These are phyloP conservation scores for Odontamblyopus rebecca DNA, from an alignment of 2,797 vertebrate species.

Conservation along the genomic window DNA sequence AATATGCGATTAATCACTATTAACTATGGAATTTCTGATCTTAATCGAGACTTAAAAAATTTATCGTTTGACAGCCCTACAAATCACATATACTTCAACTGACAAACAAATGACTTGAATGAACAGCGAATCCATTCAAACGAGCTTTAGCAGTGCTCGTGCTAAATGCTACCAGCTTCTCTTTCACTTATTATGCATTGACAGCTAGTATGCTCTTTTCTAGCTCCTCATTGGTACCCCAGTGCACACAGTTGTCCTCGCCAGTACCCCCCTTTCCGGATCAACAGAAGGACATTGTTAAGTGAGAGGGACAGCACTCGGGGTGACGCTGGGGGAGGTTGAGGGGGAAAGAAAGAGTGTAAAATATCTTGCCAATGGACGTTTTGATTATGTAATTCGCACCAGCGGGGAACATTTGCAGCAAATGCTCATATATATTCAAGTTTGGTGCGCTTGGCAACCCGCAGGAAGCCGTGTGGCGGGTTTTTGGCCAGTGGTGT, in stretches of 20 bases:
- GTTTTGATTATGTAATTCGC: slow-evolving; percentile 60
- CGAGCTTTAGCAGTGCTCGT: neutral
- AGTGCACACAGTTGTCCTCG: slow-evolving; percentile 9
- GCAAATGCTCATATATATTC: slow-evolving; percentile 28
- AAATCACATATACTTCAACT: too few species aligned
- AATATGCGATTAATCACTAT: too few species aligned
- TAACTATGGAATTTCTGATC: too few species aligned
- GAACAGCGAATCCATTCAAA: neutral
- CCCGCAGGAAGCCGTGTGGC: slow-evolving; percentile 39
- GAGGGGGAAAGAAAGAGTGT: slow-evolving; percentile 20
- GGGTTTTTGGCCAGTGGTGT: slow-evolving; percentile 45
- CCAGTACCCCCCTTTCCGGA: slow-evolving; percentile 22
- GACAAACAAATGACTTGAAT: neutral
- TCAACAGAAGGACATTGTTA: slow-evolving; percentile 62
- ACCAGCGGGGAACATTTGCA: slow-evolving; percentile 60
- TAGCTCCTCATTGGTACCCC: slow-evolving; percentile 47
- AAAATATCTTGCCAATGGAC: slow-evolving; percentile 62
- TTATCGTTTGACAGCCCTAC: too few species aligned
- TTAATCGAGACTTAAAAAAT: too few species aligned
- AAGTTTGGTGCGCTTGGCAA: slow-evolving; percentile 13
- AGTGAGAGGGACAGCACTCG: slow-evolving; percentile 25
- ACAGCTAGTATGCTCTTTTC: slow-evolving; percentile 33
- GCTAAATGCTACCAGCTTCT: slow-evolving; percentile 40
- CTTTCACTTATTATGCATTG: slow-evolving; percentile 41
- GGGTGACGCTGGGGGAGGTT: slow-evolving; percentile 33